phyloP scores from a whole-genome alignment of 2,113 vertebrate species.

The Vombatus ursinus region DNA sequence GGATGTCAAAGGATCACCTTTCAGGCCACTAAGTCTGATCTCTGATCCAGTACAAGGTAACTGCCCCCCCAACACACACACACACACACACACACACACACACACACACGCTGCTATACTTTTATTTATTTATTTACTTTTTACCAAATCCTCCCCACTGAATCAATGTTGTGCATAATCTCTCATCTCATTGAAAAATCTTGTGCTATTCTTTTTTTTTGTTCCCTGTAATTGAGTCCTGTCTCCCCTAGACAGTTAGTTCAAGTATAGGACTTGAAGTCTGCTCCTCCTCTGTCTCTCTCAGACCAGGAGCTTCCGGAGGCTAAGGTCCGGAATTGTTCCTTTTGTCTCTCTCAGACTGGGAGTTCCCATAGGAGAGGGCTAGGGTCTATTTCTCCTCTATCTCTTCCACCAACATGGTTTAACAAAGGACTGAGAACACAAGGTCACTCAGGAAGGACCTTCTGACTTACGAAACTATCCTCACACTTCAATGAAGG shows the following conservation, averaged over 20 bases:
- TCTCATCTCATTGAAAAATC: background rate
- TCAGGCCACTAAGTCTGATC: constrained; percentile 61
- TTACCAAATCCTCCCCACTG: background rate
- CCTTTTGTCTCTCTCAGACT: background rate
- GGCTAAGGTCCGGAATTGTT: background rate
- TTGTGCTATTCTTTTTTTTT: background rate
- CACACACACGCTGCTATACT: background rate
- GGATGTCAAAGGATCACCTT: constrained; percentile 33
- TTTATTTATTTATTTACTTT: too few species aligned
- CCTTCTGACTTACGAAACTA: background rate
- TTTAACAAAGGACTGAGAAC: background rate
- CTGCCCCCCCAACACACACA: background rate
- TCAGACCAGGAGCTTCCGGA: background rate
- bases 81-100: background rate
- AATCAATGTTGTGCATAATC: background rate
- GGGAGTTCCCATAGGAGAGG: background rate
- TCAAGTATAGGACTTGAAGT: background rate
- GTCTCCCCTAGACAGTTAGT: background rate
- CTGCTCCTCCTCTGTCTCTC: background rate
- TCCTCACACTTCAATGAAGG: background rate
- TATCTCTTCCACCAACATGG: background rate
- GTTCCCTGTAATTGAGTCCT: background rate
- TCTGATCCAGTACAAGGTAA: constrained; percentile 81
- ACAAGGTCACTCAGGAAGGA: background rate
- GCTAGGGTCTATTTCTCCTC: background rate